Percentiles rank a stretch among this genome's conserved stretches.
Evolutionary conservation across 2,113 vertebrate genomes (phyloP).

Genomic region (Pleuronectes platessa): DNA sequence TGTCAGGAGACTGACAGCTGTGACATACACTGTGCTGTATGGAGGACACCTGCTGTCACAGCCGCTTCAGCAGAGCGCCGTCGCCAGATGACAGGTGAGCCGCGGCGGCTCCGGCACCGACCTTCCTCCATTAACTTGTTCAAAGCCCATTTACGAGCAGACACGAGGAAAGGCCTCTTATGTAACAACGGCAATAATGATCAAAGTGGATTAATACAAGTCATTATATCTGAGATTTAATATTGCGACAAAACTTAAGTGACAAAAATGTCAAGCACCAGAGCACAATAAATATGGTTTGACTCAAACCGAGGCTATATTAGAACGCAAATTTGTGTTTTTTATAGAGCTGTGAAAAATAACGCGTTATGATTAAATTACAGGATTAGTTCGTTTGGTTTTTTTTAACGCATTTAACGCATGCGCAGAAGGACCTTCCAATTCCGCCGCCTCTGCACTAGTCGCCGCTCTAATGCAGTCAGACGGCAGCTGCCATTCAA

Average conservation of each 20-base stretch:
- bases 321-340: not conserved
- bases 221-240: not conserved
- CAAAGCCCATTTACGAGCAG: conserved; percentile 28
- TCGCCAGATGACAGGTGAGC: conserved; percentile 69
- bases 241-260: no score
- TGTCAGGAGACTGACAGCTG: conserved; percentile 71
- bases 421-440: no score
- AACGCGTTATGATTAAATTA: no score
- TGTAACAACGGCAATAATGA: not conserved
- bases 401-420: no score
- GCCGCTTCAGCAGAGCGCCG: conserved; percentile 51
- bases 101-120: not conserved
- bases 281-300: not conserved
- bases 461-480: no score
- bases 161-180: conserved; percentile 14
- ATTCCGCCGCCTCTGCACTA: no score
- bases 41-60: conserved; percentile 78
- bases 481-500: no score
- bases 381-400: no score
- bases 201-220: not conserved
- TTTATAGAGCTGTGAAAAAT: no score
- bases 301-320: not conserved
- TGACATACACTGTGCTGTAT: conserved; percentile 73
- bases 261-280: not conserved
- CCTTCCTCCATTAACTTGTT: conserved; percentile 20